A percentile compares a stretch with the other conserved stretches of the same genome.
Conservation (phyloP, 2,797 vertebrate species). For the Micropoecilia bifurca region DNA sequence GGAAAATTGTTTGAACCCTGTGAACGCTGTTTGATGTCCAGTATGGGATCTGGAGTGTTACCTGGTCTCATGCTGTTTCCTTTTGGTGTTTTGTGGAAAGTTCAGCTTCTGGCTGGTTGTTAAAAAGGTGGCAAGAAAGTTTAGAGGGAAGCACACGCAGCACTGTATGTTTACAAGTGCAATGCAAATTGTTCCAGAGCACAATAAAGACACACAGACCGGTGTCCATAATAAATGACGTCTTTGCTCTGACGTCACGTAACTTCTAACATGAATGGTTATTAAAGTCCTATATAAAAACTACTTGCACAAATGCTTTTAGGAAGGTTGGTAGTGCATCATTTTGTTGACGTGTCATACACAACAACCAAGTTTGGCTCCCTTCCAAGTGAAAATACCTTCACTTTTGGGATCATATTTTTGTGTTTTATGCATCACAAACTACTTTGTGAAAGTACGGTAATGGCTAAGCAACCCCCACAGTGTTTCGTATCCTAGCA, state of each 20-base stretch:
- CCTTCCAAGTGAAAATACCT: not conserved
- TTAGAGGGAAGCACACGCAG: constrained; percentile 4
- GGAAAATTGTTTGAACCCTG: constrained; percentile 69
- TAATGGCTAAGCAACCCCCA: not conserved
- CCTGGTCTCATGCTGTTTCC: constrained; percentile 65
- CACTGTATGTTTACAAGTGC: not conserved
- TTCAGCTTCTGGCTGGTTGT: constrained; percentile 40
- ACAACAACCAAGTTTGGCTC: not conserved
- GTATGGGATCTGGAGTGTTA: constrained; percentile 60
- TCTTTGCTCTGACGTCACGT: not conserved
- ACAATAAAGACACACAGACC: not conserved
- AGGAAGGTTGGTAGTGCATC: not conserved
- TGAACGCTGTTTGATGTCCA: constrained; percentile 68
- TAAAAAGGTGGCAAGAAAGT: constrained; percentile 23
- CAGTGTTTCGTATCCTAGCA: not conserved
- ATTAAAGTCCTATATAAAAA: not conserved
- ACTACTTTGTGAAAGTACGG: not conserved
- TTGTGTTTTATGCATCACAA: not conserved
- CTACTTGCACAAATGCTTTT: not conserved
- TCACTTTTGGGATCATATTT: not conserved
- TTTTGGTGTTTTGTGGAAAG: constrained; percentile 58
- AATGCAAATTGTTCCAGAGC: constrained; percentile 6
- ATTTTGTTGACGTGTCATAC: not conserved
- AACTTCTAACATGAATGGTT: not conserved
- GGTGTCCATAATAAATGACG: not conserved